Evolutionary conservation across 1,140 invertebrate species (phyloP).

Genomic region (Spodoptera frugiperda): DNA sequence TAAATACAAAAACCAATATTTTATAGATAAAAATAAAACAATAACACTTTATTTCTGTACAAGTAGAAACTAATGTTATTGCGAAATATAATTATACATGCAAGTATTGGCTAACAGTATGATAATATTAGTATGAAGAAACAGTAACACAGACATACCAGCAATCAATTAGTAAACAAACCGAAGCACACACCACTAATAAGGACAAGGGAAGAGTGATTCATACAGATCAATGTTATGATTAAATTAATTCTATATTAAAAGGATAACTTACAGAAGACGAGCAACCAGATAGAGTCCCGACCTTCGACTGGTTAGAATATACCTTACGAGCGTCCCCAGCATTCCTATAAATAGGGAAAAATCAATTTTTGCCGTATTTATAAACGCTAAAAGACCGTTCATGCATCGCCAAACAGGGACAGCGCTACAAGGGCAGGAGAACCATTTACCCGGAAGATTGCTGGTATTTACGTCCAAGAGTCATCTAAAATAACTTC

Average conservation of each 20-base stretch:
- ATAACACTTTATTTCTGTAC: not conserved
- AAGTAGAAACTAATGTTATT: not conserved
- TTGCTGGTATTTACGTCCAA: slow-evolving; percentile 83
- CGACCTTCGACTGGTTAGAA: slow-evolving; percentile 84
- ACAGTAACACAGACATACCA: slow-evolving; percentile 5
- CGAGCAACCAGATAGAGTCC: slow-evolving; percentile 85
- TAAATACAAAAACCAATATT: too few species aligned
- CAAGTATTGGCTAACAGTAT: slow-evolving; percentile 16
- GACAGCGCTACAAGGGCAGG: slow-evolving; percentile 62
- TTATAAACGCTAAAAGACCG: slow-evolving; percentile 67
- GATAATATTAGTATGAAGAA: slow-evolving; percentile 28
- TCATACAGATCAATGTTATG: slow-evolving; percentile 32
- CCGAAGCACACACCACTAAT: slow-evolving; percentile 49
- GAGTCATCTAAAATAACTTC: slow-evolving; percentile 76
- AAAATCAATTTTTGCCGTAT: slow-evolving; percentile 80
- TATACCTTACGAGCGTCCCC: slow-evolving; percentile 82
- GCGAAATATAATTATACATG: not conserved
- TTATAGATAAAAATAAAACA: not conserved
- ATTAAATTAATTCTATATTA: slow-evolving; percentile 41
- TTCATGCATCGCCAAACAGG: slow-evolving; percentile 77
- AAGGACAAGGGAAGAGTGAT: slow-evolving; percentile 46
- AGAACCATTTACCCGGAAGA: slow-evolving; percentile 82
- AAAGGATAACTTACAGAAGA: slow-evolving; percentile 81
- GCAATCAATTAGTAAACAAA: slow-evolving; percentile 52
- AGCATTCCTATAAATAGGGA: slow-evolving; percentile 85